phyloP scores from a whole-genome alignment of 2,888 invertebrate species.

The Synergus itoensis region DNA sequence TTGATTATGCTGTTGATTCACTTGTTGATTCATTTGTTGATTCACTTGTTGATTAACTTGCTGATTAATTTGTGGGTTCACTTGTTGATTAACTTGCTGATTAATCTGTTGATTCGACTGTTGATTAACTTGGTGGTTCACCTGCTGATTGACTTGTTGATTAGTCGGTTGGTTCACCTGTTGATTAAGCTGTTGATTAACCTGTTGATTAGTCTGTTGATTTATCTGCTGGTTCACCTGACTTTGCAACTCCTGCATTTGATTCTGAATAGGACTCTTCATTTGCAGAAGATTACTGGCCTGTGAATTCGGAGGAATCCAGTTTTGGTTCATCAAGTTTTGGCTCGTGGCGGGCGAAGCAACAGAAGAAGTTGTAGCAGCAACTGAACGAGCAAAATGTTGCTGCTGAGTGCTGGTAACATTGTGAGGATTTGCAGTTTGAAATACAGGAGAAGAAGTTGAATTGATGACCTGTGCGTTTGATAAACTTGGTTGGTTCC shows the following conservation, averaged over 20 bases:
- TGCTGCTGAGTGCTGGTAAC: conserved; percentile 56
- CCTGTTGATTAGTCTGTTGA: conserved; percentile 78
- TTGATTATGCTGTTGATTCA: conserved; percentile 64
- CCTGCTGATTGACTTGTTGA: conserved; percentile 79
- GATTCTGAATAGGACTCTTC: conserved; percentile 59
- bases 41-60: conserved; percentile 78
- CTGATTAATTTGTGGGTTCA: conserved; percentile 78
- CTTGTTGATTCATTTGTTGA: conserved; percentile 65
- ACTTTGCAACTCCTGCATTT: conserved; percentile 74
- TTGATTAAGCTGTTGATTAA: conserved; percentile 77
- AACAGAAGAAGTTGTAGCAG: conserved; percentile 54
- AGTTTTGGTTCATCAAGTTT: conserved; percentile 65
- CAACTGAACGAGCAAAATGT: conserved; percentile 54
- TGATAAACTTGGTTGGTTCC: conserved; percentile 80
- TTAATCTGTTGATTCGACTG: conserved; percentile 80
- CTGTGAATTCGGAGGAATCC: conserved; percentile 68
- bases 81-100: conserved; percentile 72
- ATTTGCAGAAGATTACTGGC: conserved; percentile 63
- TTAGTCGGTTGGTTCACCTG: conserved; percentile 76
- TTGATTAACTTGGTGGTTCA: conserved; percentile 67
- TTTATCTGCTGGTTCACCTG: conserved; percentile 67
- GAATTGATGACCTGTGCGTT: conserved; percentile 61
- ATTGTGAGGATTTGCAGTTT: conserved; percentile 58
- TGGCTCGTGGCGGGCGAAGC: conserved; percentile 58
- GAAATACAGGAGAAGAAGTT: conserved; percentile 62